Conservation (phyloP, 1,140 invertebrate species). For the Papilio aristodemus region DNA sequence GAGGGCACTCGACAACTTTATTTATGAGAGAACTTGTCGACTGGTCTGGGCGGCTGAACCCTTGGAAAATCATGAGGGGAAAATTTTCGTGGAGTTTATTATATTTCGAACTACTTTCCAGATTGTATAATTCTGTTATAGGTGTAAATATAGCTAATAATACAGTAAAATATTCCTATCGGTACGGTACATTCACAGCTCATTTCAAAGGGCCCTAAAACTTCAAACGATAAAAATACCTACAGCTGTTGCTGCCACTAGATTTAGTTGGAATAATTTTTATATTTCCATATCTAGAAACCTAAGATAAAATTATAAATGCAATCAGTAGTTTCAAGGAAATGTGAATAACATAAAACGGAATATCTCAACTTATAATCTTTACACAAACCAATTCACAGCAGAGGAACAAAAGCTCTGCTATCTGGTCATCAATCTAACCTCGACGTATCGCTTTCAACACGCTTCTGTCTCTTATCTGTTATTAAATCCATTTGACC, state of each 20-base stretch:
- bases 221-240: too few relatives aligned
- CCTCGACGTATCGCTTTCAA: slow-evolving; percentile 26
- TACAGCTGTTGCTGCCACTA: too few relatives aligned
- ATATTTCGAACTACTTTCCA: slow-evolving; percentile 36
- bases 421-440: slow-evolving; percentile 18
- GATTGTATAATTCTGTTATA: slow-evolving; percentile 19
- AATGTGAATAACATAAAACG: neutral
- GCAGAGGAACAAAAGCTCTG: slow-evolving; percentile 26
- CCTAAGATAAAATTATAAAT: too few relatives aligned
- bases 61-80: slow-evolving; percentile 36
- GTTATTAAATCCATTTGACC: slow-evolving; percentile 52
- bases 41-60: slow-evolving; percentile 34
- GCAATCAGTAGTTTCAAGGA: neutral
- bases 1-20: slow-evolving; percentile 56
- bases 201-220: too few relatives aligned
- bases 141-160: neutral
- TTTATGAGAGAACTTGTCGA: slow-evolving; percentile 55
- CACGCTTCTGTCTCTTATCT: slow-evolving; percentile 52
- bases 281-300: too few relatives aligned
- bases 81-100: slow-evolving; percentile 38
- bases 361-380: slow-evolving; percentile 3
- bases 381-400: slow-evolving; percentile 35
- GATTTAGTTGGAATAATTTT: too few relatives aligned
- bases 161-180: too few relatives aligned
- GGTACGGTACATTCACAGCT: too few relatives aligned